Base-by-base conservation (phyloP, 2,888 invertebrate genomes). In the Sthenelais limicola region DNA sequence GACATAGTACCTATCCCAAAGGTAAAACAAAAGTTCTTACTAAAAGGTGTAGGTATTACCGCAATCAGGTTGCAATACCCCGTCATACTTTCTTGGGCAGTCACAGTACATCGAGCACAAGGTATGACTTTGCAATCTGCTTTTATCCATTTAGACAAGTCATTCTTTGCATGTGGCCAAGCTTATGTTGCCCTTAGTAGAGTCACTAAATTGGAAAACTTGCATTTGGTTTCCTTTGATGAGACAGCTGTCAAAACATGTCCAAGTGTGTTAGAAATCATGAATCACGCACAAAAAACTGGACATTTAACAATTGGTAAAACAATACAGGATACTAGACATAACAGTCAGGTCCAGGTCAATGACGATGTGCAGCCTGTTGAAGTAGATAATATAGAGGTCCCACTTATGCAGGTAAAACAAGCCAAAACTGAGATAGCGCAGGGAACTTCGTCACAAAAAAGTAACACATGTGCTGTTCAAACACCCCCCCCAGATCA, bases 81-180 rank as follows among this genome's bases (percentile, higher is more conserved):
- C 21, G 43, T 66, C 38, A 35, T 66, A 1, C 24, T 66, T 21
- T 35, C 66, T 1, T 66, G 43, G 35, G 66, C 66, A 35, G 35
- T 35, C 26, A 66, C 66, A 7, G 66, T 66, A 15, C 66, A 66
- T 66, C 4, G 43, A 21, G 18, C 26, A 15, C 66, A 66, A 21
- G 66, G 66, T 4, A 66, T 66, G 24, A 66, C 66, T 24, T n/a
- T 66, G 7, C 12, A 38, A 2, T 38, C 35, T 15, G 4, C 38
- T 9, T 66, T 26, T 38, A 26, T 66, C 5, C 12, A 38, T 38
- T n/a, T 66, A 15, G 66, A 66, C 21, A 38, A 38, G 15, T 24
- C 3, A 30, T 66, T 66, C 38, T 66, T 66, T 66, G 66, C 66
- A 12, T 15, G n/a, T 66, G n/a, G n/a, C n/a, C n/a, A n/a, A n/a